phyloP scores from a whole-genome alignment of 2,797 vertebrate species.

The Holocentrus rufus region DNA sequence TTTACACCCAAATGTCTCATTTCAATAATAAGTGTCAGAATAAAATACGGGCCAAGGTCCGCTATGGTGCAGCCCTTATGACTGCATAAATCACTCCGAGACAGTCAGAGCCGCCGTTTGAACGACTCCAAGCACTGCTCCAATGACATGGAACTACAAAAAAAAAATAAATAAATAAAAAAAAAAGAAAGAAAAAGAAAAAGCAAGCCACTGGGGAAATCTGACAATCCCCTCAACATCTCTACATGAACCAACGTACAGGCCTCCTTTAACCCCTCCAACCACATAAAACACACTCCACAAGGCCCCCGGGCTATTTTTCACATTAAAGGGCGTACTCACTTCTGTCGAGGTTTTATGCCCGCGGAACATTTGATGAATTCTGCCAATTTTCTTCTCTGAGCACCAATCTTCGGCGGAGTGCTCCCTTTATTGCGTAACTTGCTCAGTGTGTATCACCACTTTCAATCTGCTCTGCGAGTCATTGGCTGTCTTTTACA shows the following conservation, averaged over 20 bases:
- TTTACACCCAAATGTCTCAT: conserved; percentile 82
- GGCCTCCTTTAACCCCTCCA: conserved; percentile 79
- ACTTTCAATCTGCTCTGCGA: conserved; percentile 56
- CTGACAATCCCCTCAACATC: conserved; percentile 81
- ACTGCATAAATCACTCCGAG: conserved; percentile 85
- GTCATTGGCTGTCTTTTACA: conserved; percentile 55
- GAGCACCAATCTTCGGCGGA: conserved; percentile 66
- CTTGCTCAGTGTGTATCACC: conserved; percentile 57
- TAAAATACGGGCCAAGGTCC: conserved; percentile 84
- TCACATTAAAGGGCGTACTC: conserved; percentile 75
- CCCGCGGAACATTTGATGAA: conserved; percentile 74
- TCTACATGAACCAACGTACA: conserved; percentile 74
- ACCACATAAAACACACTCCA: conserved; percentile 78
- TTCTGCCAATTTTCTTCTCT: conserved; percentile 77
- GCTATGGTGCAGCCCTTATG: conserved; percentile 77
- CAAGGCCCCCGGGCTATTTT: conserved; percentile 73
- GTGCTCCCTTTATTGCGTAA: conserved; percentile 68
- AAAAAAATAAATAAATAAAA: conserved; percentile 15
- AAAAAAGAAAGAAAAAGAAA: conserved; percentile 15
- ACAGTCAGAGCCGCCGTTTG: conserved; percentile 80
- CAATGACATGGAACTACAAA: conserved; percentile 79
- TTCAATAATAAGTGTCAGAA: conserved; percentile 85
- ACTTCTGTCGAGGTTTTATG: conserved; percentile 65
- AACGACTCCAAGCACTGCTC: conserved; percentile 72
- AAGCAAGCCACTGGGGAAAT: conserved; percentile 85